A percentile compares a stretch with the other conserved stretches of the same genome.
Conservation (phyloP, 2,113 vertebrate genomes). For the Boleophthalmus pectinirostris region DNA sequence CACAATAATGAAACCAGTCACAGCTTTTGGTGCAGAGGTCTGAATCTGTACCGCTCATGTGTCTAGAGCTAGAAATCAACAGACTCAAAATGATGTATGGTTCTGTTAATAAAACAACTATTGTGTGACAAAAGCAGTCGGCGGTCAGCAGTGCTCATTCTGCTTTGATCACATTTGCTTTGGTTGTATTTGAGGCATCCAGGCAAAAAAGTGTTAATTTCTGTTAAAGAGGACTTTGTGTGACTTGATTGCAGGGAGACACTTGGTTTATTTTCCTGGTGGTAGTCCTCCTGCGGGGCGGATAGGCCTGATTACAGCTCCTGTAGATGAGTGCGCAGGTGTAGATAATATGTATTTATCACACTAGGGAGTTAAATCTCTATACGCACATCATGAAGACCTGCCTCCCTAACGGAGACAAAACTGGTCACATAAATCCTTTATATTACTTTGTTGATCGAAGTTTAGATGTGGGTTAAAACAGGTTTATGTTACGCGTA, state of each 20-base stretch:
- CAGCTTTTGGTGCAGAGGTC: slow-evolving; percentile 19
- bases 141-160: background rate
- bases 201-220: background rate
- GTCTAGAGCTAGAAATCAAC: slow-evolving; percentile 44
- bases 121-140: slow-evolving; percentile 22
- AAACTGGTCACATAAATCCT: too few species aligned
- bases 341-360: too few species aligned
- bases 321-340: too few species aligned
- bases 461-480: too few species aligned
- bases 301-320: background rate
- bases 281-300: background rate
- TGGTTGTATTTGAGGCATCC: background rate
- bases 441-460: too few species aligned
- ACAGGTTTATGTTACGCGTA: too few species aligned
- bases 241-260: too few species aligned
- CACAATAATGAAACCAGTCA: slow-evolving; percentile 2
- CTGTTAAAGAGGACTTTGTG: background rate
- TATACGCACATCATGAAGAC: too few species aligned
- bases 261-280: too few species aligned
- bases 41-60: slow-evolving; percentile 25
- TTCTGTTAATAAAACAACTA: slow-evolving; percentile 65
- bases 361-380: too few species aligned
- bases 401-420: too few species aligned
- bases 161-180: background rate
- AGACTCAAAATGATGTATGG: slow-evolving; percentile 47